phyloP scores from a whole-genome alignment of 2,797 vertebrate species.

The Sebastes baramenuke region DNA sequence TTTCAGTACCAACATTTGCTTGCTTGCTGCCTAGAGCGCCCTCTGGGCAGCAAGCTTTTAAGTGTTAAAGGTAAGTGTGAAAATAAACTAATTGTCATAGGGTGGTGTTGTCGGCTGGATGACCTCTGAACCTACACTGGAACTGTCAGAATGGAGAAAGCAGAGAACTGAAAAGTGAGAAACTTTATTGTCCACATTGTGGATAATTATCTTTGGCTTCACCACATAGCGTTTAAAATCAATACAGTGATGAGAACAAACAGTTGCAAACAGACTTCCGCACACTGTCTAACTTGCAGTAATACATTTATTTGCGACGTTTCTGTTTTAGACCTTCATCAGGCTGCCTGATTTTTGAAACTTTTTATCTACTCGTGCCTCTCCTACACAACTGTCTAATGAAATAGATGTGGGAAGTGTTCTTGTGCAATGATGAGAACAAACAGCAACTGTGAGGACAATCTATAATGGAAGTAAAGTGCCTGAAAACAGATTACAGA shows the following conservation, averaged over 20 bases:
- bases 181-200: not conserved
- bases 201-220: not conserved
- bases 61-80: too few species aligned
- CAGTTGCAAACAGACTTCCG: too few species aligned
- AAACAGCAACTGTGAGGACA: not conserved
- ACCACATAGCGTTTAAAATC: not conserved
- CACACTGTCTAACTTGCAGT: too few species aligned
- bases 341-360: not conserved
- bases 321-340: too few species aligned
- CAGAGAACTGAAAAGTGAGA: not conserved
- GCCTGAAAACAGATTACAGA: not conserved
- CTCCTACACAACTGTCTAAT: not conserved
- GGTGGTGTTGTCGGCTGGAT: not conserved
- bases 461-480: not conserved
- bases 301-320: too few species aligned
- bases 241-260: not conserved
- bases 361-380: not conserved
- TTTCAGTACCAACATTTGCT: too few species aligned
- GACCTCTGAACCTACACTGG: not conserved
- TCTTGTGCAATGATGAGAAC: not conserved
- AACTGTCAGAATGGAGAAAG: not conserved
- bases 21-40: too few species aligned
- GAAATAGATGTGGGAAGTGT: not conserved
- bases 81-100: too few species aligned
- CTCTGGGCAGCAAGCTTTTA: too few species aligned